Evolutionary conservation across 30 jellyfish, hydroid and myxozoan species (phyloP).

Genomic region (Phacellophora camtschatica): DNA sequence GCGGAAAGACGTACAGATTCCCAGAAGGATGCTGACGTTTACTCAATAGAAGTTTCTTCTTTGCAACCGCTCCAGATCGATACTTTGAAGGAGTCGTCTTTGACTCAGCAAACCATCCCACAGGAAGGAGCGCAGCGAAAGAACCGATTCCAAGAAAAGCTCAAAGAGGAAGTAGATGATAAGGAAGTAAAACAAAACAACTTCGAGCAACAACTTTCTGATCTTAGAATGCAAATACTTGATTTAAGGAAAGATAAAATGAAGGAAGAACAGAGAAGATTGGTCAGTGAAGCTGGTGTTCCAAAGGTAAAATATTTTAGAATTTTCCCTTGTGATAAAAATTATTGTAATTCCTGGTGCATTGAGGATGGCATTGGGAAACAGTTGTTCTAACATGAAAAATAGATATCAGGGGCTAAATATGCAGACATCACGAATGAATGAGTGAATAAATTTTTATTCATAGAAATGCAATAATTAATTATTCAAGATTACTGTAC

Average conservation of each 20-base stretch:
- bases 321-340: neutral
- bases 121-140: neutral
- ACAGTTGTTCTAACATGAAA: no score
- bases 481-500: no score
- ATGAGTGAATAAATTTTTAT: no score
- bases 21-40: no score
- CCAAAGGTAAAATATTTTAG: slow-evolving; percentile 23
- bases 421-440: no score
- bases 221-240: slow-evolving; percentile 10
- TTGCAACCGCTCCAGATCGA: neutral
- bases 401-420: no score
- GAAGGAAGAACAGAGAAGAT: slow-evolving; percentile 46
- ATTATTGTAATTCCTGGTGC: no score
- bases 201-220: neutral
- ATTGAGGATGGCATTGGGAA: no score
- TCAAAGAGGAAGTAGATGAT: neutral
- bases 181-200: neutral
- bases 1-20: neutral
- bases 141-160: neutral
- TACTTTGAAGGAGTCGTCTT: neutral
- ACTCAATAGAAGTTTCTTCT: neutral
- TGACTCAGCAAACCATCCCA: neutral
- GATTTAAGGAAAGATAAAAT: slow-evolving; percentile 4
- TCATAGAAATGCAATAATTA: no score
- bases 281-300: slow-evolving; percentile 56